Evolutionary conservation across 1,140 invertebrate genomes (phyloP).

Genomic region (Drosophila nigrodunni): DNA sequence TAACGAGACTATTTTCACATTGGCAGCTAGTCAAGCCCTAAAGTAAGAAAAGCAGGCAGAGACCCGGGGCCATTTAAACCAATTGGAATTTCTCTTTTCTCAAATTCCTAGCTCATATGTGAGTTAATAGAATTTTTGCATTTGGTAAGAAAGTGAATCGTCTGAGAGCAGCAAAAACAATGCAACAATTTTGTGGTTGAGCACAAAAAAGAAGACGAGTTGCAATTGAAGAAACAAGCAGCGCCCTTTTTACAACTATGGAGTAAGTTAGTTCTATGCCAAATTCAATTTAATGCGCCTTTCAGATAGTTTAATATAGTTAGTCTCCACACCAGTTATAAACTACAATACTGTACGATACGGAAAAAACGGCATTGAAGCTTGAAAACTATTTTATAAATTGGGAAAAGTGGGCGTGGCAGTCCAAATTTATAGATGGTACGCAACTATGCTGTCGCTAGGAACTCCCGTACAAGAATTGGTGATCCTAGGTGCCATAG

Average conservation of each 20-base stretch:
- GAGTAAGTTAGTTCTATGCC: constrained; percentile 59
- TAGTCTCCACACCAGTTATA: too few species aligned
- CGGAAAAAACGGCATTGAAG: too few species aligned
- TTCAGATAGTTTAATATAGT: too few species aligned
- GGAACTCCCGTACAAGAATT: too few species aligned
- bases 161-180: constrained; percentile 57
- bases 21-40: too few species aligned
- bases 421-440: too few species aligned
- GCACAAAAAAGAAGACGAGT: constrained; percentile 45
- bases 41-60: not conserved
- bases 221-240: constrained; percentile 72
- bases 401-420: too few species aligned
- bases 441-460: too few species aligned
- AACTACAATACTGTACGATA: too few species aligned
- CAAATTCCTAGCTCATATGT: constrained; percentile 38
- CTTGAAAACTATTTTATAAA: too few species aligned
- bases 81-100: not conserved
- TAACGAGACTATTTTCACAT: not conserved
- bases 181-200: constrained; percentile 66
- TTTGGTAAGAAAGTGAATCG: constrained; percentile 36
- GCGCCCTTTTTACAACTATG: not conserved
- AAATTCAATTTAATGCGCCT: constrained; percentile 83
- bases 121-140: constrained; percentile 63
- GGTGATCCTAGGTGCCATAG: too few species aligned
- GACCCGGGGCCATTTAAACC: not conserved